phyloP scores from a whole-genome alignment of 2,797 vertebrate genomes.

The Okamejei kenojei region DNA sequence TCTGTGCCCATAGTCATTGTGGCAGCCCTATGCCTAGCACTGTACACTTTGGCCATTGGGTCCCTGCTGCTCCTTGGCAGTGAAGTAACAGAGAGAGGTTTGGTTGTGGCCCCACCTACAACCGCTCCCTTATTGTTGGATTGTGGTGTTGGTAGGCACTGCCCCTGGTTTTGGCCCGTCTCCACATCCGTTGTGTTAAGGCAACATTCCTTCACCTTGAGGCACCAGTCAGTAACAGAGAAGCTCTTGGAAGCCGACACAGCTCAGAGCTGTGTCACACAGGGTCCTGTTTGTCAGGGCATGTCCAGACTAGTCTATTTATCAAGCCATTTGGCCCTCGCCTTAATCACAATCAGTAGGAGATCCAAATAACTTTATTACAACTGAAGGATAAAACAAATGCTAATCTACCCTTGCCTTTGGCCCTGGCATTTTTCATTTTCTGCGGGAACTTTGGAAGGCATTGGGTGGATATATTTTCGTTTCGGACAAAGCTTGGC shows the following conservation, averaged over 20 bases:
- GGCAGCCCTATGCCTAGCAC: too few species aligned
- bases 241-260: background rate
- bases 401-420: background rate
- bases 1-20: too few species aligned
- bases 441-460: background rate
- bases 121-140: too few species aligned
- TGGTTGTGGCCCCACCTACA: too few species aligned
- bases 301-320: slow-evolving; percentile 7
- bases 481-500: background rate
- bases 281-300: background rate
- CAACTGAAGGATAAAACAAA: background rate
- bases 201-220: background rate
- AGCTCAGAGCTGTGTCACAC: background rate
- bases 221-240: background rate
- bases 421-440: background rate
- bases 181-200: background rate
- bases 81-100: too few species aligned
- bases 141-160: too few species aligned
- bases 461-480: background rate
- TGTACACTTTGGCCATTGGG: too few species aligned
- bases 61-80: too few species aligned
- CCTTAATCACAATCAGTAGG: background rate
- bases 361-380: background rate
- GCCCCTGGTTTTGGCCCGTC: too few species aligned
- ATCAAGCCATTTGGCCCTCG: background rate